Evolutionary conservation across 53 echinoderm and acorn worm species (phyloP), one percentile per base, ranked within the genome.

Genomic region (Holothuria leucospilota): DNA sequence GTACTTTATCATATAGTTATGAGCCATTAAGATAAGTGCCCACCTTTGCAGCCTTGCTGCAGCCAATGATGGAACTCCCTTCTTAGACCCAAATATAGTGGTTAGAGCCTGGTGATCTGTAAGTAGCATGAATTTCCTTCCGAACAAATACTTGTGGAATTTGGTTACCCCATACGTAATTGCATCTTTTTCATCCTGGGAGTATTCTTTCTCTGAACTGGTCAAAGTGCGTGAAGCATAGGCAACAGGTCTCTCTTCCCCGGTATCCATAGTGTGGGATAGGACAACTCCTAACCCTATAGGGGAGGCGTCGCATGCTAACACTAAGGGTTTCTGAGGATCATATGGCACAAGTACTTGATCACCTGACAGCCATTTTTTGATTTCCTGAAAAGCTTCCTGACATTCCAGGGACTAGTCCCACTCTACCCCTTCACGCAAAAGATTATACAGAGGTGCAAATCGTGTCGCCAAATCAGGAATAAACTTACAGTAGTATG

Each of bases 41-140:
- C 88, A 92, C 41, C 92, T 69, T 52, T 89, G 92, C 75, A 92
- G 71, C 62, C 89, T 85, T 46, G 92, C 92, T 85, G 85, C 92
- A 25, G 92, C 86, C 13, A 85, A 63, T 16, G 89, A 85, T 58
- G 86, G 88, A 61, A 92, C 62, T 62, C 92, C 92, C 63, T 89
- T 90, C 67, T 84, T 89, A 15, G 86, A 39, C 18, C 79, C 86
- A 30, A 85, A 81, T 34, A 92, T 85, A 11, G 86, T 85, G 66
- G 74, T 82, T 28, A 92, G 71, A 18, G 89, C 84, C 39, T 91
- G 30, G 75, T 87, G 91, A 75, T 91, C 91, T 60, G 91, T 91
- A 30, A 51, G 68, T 38, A 82, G 29, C 18, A 61, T 91, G 71
- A 91, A 90, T 78, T 52, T 78, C 24, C 69, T 78, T 20, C 86